phyloP scores from a whole-genome alignment of 2,888 invertebrate species.

The Tribolium freemani region DNA sequence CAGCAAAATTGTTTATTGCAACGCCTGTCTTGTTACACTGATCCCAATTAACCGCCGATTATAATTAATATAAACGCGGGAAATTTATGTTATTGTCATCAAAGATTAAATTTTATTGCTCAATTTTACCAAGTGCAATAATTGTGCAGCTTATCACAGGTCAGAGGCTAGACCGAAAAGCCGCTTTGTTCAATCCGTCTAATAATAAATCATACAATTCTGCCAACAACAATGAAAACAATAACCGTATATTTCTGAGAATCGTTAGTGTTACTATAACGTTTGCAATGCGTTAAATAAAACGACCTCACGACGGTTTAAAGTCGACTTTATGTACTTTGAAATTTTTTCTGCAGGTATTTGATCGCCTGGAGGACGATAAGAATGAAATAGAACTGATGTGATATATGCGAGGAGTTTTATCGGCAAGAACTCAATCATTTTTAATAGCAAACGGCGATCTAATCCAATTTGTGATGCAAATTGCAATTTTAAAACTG shows the following conservation, averaged over 20 bases:
- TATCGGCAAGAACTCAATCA: not conserved
- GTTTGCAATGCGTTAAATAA: constrained; percentile 34
- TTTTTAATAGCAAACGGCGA: not conserved
- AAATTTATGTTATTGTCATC: constrained; percentile 30
- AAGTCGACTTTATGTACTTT: constrained; percentile 26
- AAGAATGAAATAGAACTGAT: not conserved
- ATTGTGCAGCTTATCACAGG: constrained; percentile 10
- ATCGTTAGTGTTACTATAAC: constrained; percentile 34
- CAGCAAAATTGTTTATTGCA: constrained; percentile 32
- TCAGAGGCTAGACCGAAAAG: constrained; percentile 26
- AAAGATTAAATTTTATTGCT: constrained; percentile 30
- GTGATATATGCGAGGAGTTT: not conserved
- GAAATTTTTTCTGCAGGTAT: constrained; percentile 12
- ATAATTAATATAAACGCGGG: constrained; percentile 24
- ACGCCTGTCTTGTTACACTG: constrained; percentile 27
- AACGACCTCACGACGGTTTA: constrained; percentile 26
- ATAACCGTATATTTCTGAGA: constrained; percentile 37
- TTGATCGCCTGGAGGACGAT: not conserved
- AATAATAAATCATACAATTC: constrained; percentile 42
- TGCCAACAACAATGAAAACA: constrained; percentile 39
- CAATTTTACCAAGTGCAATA: constrained; percentile 21
- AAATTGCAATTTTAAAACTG: not conserved
- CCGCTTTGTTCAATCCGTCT: constrained; percentile 36
- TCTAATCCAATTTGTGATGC: not conserved
- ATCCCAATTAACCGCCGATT: constrained; percentile 28